phyloP scores from a whole-genome alignment of 53 echinoderm and acorn worm species.

The Henricia sp. region DNA sequence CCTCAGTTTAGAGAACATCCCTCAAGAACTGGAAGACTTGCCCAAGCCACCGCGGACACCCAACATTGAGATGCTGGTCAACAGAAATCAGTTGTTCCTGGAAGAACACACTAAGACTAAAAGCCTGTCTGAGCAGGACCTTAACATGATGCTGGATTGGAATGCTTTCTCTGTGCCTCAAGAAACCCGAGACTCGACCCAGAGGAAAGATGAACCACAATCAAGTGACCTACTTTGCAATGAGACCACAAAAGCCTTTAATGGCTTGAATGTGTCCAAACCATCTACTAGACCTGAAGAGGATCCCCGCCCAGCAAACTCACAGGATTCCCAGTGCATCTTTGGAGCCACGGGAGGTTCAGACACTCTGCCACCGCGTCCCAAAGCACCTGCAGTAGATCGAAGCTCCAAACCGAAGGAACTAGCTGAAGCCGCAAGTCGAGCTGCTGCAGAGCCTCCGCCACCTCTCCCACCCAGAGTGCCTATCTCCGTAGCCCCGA shows the following conservation, averaged over 20 bases:
- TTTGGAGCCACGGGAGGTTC: constrained; percentile 36
- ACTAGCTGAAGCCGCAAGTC: constrained; percentile 15
- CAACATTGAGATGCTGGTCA: constrained; percentile 48
- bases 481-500: constrained; percentile 1
- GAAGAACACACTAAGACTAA: background rate
- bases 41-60: constrained; percentile 27
- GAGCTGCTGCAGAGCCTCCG: constrained; percentile 1
- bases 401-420: constrained; percentile 65
- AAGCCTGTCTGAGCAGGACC: constrained; percentile 19
- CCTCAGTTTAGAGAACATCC: constrained; percentile 20
- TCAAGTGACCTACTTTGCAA: background rate
- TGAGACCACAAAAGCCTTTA: constrained; percentile 5
- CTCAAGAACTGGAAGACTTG: constrained; percentile 1
- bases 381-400: constrained; percentile 43
- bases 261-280: background rate
- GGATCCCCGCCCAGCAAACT: background rate
- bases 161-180: constrained; percentile 9
- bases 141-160: constrained; percentile 24
- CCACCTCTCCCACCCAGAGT: constrained; percentile 58
- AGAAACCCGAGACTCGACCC: background rate
- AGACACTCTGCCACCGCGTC: background rate
- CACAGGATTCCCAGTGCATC: background rate
- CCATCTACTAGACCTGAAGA: background rate
- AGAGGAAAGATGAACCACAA: background rate
- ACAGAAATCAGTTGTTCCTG: constrained; percentile 14